These are phyloP conservation scores for Scaptomyza flava DNA, from an alignment of 2,888 invertebrate genomes.

Conservation along the genomic window DNA sequence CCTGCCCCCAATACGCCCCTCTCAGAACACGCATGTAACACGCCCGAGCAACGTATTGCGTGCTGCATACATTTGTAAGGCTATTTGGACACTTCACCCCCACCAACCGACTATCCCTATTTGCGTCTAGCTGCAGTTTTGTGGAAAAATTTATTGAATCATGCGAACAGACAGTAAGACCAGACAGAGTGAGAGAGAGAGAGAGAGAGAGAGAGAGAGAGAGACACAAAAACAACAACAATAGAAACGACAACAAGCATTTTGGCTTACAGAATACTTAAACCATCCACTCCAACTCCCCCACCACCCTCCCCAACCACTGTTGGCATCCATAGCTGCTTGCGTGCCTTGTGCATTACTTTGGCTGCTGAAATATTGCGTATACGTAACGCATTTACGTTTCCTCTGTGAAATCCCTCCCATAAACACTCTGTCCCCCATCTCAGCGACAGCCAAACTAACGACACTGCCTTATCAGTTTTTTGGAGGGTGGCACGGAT, in stretches of 20 bases:
- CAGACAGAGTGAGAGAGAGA: background rate
- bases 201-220: background rate
- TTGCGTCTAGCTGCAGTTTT: constrained; percentile 43
- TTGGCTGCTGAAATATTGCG: constrained; percentile 71
- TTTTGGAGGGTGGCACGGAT: background rate
- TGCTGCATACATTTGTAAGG: constrained; percentile 76
- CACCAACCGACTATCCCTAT: background rate
- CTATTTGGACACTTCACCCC: constrained; percentile 57
- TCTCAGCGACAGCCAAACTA: constrained; percentile 58
- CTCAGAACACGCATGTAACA: constrained; percentile 54
- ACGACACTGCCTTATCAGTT: constrained; percentile 55
- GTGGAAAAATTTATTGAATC: constrained; percentile 78
- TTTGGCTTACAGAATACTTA: constrained; percentile 44
- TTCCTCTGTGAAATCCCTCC: background rate
- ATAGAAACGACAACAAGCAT: constrained; percentile 43
- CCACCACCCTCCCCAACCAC: background rate
- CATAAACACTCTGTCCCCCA: too few relatives aligned
- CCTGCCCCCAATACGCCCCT: background rate
- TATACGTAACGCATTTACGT: constrained; percentile 71
- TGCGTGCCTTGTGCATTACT: constrained; percentile 65
- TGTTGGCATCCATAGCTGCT: constrained; percentile 16
- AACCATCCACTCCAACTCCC: background rate
- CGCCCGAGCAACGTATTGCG: constrained; percentile 62
- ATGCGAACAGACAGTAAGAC: constrained; percentile 35
- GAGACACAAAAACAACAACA: background rate